Conservation (phyloP, 2,888 invertebrate genomes). For the Achlya flavicornis region DNA sequence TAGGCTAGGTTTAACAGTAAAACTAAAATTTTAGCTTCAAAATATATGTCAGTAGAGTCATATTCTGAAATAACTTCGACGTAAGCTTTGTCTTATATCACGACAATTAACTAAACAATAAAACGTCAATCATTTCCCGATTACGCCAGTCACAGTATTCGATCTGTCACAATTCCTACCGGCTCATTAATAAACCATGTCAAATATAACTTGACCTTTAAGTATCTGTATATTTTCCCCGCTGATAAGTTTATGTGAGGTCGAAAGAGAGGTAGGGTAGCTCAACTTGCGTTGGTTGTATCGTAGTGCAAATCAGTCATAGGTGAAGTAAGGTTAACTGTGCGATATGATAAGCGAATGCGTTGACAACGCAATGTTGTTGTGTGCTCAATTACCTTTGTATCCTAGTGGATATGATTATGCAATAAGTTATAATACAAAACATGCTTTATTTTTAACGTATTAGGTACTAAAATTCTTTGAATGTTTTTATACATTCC, state of each 20-base stretch:
- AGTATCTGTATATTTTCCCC: constrained; percentile 16
- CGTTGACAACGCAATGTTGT: constrained; percentile 63
- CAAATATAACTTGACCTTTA: constrained; percentile 43
- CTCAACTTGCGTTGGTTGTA: constrained; percentile 49
- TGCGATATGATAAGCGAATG: constrained; percentile 54
- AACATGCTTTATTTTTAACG: too few relatives aligned
- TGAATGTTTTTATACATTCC: too few relatives aligned
- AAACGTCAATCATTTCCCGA: constrained; percentile 56
- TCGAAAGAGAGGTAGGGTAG: constrained; percentile 27
- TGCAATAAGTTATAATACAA: constrained; percentile 14
- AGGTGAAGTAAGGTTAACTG: constrained; percentile 64
- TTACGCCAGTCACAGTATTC: constrained; percentile 50
- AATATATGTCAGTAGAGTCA: background rate
- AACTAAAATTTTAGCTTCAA: too few relatives aligned
- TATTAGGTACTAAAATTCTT: too few relatives aligned
- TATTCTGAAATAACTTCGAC: background rate
- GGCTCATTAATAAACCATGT: constrained; percentile 24
- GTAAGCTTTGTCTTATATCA: constrained; percentile 41
- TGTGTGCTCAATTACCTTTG: constrained; percentile 51
- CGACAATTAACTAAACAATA: constrained; percentile 63
- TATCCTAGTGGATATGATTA: constrained; percentile 47
- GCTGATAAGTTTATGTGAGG: constrained; percentile 14
- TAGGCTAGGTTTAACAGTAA: too few relatives aligned
- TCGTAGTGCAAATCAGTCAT: constrained; percentile 71
- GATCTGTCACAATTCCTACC: constrained; percentile 59